Evolutionary conservation across 2,113 vertebrate genomes (phyloP).

Genomic region (Tringa solitaria): DNA sequence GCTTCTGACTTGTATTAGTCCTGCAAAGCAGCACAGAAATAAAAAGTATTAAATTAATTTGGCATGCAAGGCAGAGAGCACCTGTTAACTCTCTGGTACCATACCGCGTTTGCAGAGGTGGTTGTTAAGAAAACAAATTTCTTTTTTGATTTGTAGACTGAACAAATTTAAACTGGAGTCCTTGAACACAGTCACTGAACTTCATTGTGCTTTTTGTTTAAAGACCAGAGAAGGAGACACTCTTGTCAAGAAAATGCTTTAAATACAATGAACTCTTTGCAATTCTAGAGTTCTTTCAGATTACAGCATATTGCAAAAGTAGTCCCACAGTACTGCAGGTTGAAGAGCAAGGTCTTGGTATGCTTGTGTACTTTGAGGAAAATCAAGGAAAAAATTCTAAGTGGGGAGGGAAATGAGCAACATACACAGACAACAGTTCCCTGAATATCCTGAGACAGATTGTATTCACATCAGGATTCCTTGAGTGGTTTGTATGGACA

Average conservation of each 20-base stretch:
- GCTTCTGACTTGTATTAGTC: not conserved
- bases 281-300: not conserved
- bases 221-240: not conserved
- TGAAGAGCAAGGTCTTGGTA: not conserved
- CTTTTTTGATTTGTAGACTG: slow-evolving; percentile 47
- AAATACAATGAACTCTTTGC: not conserved
- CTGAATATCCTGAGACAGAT: not conserved
- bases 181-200: slow-evolving; percentile 16
- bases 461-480: not conserved
- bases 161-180: slow-evolving; percentile 43
- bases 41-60: slow-evolving; percentile 21
- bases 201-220: slow-evolving; percentile 7
- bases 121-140: slow-evolving; percentile 56
- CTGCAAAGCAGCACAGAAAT: not conserved
- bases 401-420: not conserved
- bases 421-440: not conserved
- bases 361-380: not conserved
- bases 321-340: not conserved
- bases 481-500: not conserved
- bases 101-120: slow-evolving; percentile 23
- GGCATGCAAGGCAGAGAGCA: slow-evolving; percentile 22
- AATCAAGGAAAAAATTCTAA: not conserved
- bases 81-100: slow-evolving; percentile 21
- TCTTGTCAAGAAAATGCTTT: not conserved
- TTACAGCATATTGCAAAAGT: not conserved